These are phyloP conservation scores for Microcebus tavaratra DNA, from an alignment of 2,113 vertebrate genomes.

Conservation along the genomic window DNA sequence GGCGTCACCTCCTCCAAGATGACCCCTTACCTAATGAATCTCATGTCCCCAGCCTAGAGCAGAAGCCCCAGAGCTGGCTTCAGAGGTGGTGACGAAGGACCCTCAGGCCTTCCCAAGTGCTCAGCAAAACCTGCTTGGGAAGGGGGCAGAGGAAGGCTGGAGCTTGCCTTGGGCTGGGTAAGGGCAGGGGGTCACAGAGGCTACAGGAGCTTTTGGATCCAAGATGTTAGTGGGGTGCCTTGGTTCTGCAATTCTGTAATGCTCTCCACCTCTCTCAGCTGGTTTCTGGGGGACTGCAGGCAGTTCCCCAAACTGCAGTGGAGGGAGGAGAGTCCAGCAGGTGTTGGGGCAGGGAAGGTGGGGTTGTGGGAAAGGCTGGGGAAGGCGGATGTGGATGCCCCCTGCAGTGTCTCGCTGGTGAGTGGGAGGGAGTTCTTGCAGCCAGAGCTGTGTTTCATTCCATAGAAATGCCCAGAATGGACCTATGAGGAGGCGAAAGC, in stretches of 20 bases:
- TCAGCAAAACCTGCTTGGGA: not conserved
- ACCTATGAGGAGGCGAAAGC: too few relatives aligned
- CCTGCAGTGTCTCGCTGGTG: not conserved
- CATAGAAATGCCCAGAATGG: not conserved
- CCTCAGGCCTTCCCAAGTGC: not conserved
- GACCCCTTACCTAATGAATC: not conserved
- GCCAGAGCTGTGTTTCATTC: not conserved
- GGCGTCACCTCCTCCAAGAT: not conserved
- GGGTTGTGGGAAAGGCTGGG: too few relatives aligned
- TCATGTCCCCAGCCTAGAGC: fast-evolving
- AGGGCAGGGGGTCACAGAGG: not conserved
- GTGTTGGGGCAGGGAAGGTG: not conserved
- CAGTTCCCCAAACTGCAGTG: not conserved
- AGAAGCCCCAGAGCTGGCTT: not conserved
- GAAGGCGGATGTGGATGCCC: not conserved
- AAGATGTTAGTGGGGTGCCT: not conserved
- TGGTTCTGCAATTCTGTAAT: not conserved
- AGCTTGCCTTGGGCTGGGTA: not conserved
- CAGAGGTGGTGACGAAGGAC: too few relatives aligned
- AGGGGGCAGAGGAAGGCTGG: not conserved
- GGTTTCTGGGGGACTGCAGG: not conserved
- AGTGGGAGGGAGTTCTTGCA: not conserved
- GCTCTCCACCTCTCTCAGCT: not conserved
- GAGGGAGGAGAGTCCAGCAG: not conserved
- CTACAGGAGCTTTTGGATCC: too few relatives aligned